Evolutionary conservation across 2,888 invertebrate species (phyloP).

Genomic region (Oligia fasciuncula): DNA sequence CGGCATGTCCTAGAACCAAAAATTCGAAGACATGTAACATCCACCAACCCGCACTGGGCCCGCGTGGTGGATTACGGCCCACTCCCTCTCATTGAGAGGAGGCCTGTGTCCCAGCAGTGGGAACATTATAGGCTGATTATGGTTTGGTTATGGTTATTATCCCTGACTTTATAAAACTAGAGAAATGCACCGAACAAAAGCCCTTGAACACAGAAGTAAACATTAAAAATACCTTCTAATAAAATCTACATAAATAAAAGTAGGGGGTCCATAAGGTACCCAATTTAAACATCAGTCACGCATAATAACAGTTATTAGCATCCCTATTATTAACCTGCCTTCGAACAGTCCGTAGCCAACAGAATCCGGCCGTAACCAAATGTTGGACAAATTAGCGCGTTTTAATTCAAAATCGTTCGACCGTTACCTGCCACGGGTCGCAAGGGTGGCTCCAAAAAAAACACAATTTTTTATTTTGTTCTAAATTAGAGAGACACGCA

Average conservation of each 20-base stretch:
- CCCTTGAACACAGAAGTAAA: not conserved
- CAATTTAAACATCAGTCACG: conserved; percentile 56
- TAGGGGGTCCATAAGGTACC: conserved; percentile 13
- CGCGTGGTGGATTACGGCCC: too few species aligned
- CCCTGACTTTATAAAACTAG: not conserved
- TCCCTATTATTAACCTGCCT: conserved; percentile 45
- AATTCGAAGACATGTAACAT: too few species aligned
- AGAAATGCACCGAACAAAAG: not conserved
- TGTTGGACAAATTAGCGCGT: conserved; percentile 72
- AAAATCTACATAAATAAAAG: conserved; percentile 21
- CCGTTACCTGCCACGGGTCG: conserved; percentile 56
- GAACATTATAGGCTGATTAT: too few species aligned
- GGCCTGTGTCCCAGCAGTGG: too few species aligned
- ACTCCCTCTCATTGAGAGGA: too few species aligned
- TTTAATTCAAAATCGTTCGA: conserved; percentile 69
- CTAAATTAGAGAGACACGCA: conserved; percentile 56
- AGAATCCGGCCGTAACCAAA: conserved; percentile 58
- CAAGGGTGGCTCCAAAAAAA: conserved; percentile 51
- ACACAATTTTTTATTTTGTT: conserved; percentile 52
- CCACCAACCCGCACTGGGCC: too few species aligned
- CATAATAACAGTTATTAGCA: conserved; percentile 58
- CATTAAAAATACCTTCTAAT: not conserved
- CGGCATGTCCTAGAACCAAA: too few species aligned
- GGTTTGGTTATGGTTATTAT: too few species aligned
- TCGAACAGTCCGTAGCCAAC: conserved; percentile 40